Percentiles rank a stretch among this genome's conserved stretches.
These are phyloP conservation scores for Vanessa atalanta DNA, from an alignment of 1,140 invertebrate species.

Conservation along the genomic window DNA sequence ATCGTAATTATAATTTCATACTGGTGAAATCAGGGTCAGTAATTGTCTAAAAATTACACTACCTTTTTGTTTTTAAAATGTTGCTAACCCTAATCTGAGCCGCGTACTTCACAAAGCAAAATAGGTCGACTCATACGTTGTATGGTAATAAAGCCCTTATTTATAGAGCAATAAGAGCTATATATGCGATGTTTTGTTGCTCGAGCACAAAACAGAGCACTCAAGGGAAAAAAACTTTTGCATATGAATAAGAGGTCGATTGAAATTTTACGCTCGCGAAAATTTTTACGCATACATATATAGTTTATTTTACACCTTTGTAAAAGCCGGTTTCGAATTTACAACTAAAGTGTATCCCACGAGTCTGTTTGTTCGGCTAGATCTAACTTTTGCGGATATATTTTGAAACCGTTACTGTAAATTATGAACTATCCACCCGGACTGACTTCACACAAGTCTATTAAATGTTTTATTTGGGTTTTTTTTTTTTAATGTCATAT, in stretches of 20 bases:
- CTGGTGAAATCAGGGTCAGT: too few relatives aligned
- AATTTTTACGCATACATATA: slow-evolving; percentile 67
- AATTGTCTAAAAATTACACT: too few relatives aligned
- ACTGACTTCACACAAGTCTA: too few relatives aligned
- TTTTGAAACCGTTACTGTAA: neutral
- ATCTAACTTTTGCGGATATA: neutral
- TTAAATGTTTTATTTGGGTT: too few relatives aligned
- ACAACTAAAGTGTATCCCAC: slow-evolving; percentile 34
- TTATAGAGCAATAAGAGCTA: slow-evolving; percentile 12
- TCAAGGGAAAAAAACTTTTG: slow-evolving; percentile 57
- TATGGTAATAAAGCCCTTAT: slow-evolving; percentile 17
- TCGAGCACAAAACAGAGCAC: slow-evolving; percentile 27
- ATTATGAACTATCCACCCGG: too few relatives aligned
- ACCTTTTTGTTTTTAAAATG: neutral
- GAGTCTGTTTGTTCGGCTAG: slow-evolving; percentile 18
- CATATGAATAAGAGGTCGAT: slow-evolving; percentile 72
- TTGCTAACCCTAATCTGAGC: slow-evolving; percentile 3
- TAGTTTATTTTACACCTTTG: slow-evolving; percentile 47
- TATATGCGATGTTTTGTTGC: slow-evolving; percentile 12
- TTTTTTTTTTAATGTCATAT: too few relatives aligned
- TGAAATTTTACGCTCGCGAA: slow-evolving; percentile 69
- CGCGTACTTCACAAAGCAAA: slow-evolving; percentile 15
- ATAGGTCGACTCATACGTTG: slow-evolving; percentile 16
- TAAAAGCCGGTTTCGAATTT: slow-evolving; percentile 33
- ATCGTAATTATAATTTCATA: too few relatives aligned